Evolutionary conservation across 2,888 invertebrate genomes (phyloP), one percentile per base, ranked within the genome.

Genomic region (Pantelozetes paolii): DNA sequence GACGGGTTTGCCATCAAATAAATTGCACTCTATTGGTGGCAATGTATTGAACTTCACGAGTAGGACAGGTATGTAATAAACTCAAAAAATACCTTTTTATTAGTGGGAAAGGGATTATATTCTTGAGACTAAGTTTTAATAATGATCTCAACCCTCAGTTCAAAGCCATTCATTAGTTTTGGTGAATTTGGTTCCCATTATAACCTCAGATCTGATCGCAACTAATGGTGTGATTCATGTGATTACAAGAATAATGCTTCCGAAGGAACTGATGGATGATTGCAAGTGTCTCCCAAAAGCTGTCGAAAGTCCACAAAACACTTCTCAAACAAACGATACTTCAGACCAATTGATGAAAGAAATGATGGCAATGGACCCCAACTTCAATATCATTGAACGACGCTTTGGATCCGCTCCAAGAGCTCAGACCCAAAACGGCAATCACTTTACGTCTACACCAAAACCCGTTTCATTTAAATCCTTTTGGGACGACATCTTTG

Each of bases 141-240:
- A n/a, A n/a, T n/a, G n/a, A n/a, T n/a, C n/a, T n/a, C n/a, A n/a
- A n/a, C n/a, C n/a, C n/a, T 1, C 30, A 74, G 71, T 73, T 50
- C 72, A 72, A 30, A 32, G 50, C 23, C 48, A 70, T 9, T 45
- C 72, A 23, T 50, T 78, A 26, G 74, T 75, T 15, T 77, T 78
- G 32, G 77, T 77, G 15, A 78, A 78, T 72, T 75, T 67, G 11
- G 74, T 78, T 30, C 78, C 78, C 28, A 77, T 78, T 26, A 45
- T 77, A 36, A 48, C 76, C 5, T 71, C 77, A 5, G 78, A 78
- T 50, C 26, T 73, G 42, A 26, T 76, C 13, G 75, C 76, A 1
- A 79, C 77, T 20, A 81, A 81, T 76, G 81, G 81, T 2, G 79
- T 81, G 6, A 77, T 81, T 67, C 81, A 81, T 70, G 79, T 79